These are phyloP conservation scores for Calephelis virginiensis DNA, from an alignment of 1,140 invertebrate species.

Conservation along the genomic window DNA sequence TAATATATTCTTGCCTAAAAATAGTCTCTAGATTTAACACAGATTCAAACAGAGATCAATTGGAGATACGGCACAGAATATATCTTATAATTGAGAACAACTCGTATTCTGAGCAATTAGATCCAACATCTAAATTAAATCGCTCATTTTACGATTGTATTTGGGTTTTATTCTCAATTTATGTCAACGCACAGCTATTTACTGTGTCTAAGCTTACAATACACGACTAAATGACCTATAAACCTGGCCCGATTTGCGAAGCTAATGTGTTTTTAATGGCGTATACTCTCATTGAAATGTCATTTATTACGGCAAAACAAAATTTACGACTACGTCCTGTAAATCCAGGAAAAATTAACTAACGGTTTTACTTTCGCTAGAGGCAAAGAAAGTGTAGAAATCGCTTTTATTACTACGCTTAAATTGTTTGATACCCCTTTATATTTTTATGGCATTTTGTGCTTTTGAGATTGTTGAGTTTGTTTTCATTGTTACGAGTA, in stretches of 20 bases:
- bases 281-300: slow-evolving; percentile 39
- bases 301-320: slow-evolving; percentile 27
- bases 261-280: slow-evolving; percentile 63
- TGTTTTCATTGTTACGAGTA: neutral
- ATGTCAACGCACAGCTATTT: slow-evolving; percentile 23
- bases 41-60: too few species aligned
- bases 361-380: neutral
- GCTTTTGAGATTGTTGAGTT: slow-evolving; percentile 1
- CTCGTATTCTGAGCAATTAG: too few species aligned
- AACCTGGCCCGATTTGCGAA: slow-evolving; percentile 42
- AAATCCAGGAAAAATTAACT: slow-evolving; percentile 23
- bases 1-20: too few species aligned
- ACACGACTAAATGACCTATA: slow-evolving; percentile 55
- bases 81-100: too few species aligned
- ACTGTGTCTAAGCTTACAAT: slow-evolving; percentile 34
- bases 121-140: slow-evolving; percentile 12
- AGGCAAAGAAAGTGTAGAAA: slow-evolving; percentile 5
- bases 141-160: slow-evolving; percentile 5
- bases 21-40: too few species aligned
- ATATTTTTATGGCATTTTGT: slow-evolving; percentile 16
- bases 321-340: slow-evolving; percentile 25
- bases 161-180: slow-evolving; percentile 20
- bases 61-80: too few species aligned
- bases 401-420: neutral
- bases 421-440: slow-evolving; percentile 4